A percentile compares a stretch with the other conserved stretches of the same genome.
These are phyloP conservation scores for Drosophila auraria DNA, from an alignment of 1,140 invertebrate species.

Conservation along the genomic window DNA sequence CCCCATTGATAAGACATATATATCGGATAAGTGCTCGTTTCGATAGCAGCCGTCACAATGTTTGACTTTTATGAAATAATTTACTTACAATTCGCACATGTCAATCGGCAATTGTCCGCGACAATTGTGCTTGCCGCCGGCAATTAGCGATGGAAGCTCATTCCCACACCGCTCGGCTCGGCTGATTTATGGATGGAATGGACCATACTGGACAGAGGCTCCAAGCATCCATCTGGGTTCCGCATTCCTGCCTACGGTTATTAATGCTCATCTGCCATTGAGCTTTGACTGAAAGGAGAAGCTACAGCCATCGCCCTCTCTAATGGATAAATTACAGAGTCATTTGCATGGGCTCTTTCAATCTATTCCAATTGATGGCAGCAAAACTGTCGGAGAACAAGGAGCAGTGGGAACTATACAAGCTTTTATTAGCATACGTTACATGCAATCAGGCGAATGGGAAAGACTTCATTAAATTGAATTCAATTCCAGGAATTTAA, in stretches of 20 bases:
- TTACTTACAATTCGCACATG: constrained; percentile 78
- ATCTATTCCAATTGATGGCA: constrained; percentile 37
- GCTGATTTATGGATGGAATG: constrained; percentile 51
- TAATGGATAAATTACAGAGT: constrained; percentile 23
- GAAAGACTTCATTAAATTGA: constrained; percentile 3
- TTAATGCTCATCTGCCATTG: constrained; percentile 60
- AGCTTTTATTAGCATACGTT: neutral
- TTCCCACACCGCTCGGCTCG: constrained; percentile 24
- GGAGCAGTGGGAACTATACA: neutral
- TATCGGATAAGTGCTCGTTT: constrained; percentile 71
- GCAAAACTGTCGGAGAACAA: neutral
- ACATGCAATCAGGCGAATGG: neutral
- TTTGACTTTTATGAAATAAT: constrained; percentile 74
- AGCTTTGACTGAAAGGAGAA: constrained; percentile 55
- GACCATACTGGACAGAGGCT: neutral
- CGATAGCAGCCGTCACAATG: constrained; percentile 55
- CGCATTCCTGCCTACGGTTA: constrained; percentile 64
- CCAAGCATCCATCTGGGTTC: constrained; percentile 36
- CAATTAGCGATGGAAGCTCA: constrained; percentile 31
- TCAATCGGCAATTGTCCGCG: constrained; percentile 66
- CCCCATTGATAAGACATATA: constrained; percentile 66
- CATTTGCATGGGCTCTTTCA: constrained; percentile 45
- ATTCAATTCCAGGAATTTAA: constrained; percentile 5
- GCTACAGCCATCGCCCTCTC: constrained; percentile 5
- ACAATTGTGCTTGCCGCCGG: constrained; percentile 27